Evolutionary conservation across 2,113 vertebrate species (phyloP).

Genomic region (Callithrix jacchus): DNA sequence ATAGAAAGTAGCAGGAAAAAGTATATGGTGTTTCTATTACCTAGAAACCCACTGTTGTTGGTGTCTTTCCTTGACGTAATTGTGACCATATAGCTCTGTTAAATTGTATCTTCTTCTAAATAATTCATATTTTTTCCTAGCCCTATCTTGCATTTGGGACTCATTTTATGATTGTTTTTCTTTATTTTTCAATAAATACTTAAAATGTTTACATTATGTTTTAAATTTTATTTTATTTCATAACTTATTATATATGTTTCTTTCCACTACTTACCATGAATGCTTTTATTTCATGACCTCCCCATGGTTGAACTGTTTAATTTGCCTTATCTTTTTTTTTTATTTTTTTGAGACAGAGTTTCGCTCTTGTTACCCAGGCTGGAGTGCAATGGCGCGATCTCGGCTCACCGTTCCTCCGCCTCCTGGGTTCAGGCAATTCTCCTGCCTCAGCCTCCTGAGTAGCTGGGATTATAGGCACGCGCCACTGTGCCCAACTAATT

Average conservation of each 20-base stretch:
- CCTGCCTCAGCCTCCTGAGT: no score
- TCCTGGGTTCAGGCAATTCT: no score
- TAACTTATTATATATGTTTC: not conserved
- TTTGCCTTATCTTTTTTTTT: slow-evolving; percentile 54
- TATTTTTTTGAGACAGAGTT: no score
- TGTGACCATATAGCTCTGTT: not conserved
- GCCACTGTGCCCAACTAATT: no score
- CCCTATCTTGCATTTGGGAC: not conserved
- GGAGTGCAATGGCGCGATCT: no score
- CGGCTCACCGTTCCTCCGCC: no score
- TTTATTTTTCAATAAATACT: slow-evolving; percentile 58
- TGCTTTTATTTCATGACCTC: slow-evolving; percentile 53
- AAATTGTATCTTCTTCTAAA: not conserved
- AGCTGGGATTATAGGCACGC: no score
- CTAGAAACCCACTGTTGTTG: not conserved
- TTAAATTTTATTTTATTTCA: slow-evolving; percentile 53
- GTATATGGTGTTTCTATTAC: not conserved
- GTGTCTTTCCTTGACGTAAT: not conserved
- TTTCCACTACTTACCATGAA: not conserved
- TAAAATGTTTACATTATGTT: slow-evolving; percentile 18
- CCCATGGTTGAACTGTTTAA: slow-evolving; percentile 23
- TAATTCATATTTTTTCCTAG: not conserved
- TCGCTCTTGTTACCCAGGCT: no score
- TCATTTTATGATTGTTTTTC: not conserved
- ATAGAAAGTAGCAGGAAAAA: not conserved